phyloP scores from a whole-genome alignment of 2,888 invertebrate genomes.

The Nymphalis polychloros region DNA sequence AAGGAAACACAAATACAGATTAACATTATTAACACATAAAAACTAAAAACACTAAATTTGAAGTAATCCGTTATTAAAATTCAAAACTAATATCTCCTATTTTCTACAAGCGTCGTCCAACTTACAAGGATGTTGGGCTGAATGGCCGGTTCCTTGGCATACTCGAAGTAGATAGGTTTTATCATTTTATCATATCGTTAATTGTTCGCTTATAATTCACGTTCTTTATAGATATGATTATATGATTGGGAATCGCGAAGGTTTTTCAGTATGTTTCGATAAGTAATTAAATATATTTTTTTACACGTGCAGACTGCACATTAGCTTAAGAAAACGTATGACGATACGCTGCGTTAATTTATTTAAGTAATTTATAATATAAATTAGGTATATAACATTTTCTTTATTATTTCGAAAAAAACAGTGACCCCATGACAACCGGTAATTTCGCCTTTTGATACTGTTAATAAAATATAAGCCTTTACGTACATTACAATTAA shows the following conservation, averaged over 20 bases:
- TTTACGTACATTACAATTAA: too few species aligned
- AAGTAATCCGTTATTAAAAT: neutral
- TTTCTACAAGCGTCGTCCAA: slow-evolving; percentile 24
- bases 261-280: slow-evolving; percentile 7
- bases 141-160: slow-evolving; percentile 54
- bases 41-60: neutral
- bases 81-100: neutral
- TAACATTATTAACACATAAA: slow-evolving; percentile 30
- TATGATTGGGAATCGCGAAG: slow-evolving; percentile 31
- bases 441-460: too few species aligned
- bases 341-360: too few species aligned
- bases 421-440: too few species aligned
- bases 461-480: too few species aligned
- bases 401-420: too few species aligned
- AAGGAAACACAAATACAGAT: slow-evolving; percentile 28
- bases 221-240: slow-evolving; percentile 37
- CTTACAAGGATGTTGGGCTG: slow-evolving; percentile 59
- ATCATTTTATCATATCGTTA: slow-evolving; percentile 60
- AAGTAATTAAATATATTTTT: neutral
- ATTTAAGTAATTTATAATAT: too few species aligned
- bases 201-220: slow-evolving; percentile 43
- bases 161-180: slow-evolving; percentile 25
- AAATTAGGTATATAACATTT: too few species aligned
- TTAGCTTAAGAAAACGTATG: too few species aligned
- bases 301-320: too few species aligned